These are phyloP conservation scores for Sebastes alutus DNA, from an alignment of 2,797 vertebrate genomes.

Conservation along the genomic window DNA sequence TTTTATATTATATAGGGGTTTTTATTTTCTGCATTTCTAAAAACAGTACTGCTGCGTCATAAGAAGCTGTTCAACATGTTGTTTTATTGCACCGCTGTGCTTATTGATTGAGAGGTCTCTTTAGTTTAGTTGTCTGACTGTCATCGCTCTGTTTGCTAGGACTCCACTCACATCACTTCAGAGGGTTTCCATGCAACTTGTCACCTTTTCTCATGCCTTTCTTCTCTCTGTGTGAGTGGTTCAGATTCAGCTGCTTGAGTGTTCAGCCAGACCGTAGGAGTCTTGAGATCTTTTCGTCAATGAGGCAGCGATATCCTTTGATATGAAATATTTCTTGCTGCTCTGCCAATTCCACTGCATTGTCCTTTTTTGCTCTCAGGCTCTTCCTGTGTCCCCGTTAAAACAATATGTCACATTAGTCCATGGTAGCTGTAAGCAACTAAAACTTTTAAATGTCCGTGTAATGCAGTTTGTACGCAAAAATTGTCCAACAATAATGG, in stretches of 20 bases:
- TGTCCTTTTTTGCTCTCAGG: slow-evolving; percentile 22
- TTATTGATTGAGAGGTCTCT: slow-evolving; percentile 19
- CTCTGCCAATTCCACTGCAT: neutral
- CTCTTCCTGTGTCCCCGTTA: slow-evolving; percentile 27
- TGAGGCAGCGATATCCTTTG: neutral
- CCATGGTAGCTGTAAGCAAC: slow-evolving; percentile 8
- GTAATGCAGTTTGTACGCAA: neutral
- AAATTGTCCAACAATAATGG: slow-evolving; percentile 6
- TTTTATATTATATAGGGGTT: neutral
- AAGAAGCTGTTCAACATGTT: slow-evolving; percentile 11
- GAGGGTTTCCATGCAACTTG: neutral
- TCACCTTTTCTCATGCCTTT: slow-evolving; percentile 20
- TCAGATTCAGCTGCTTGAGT: slow-evolving; percentile 15
- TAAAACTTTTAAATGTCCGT: slow-evolving; percentile 11
- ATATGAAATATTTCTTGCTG: neutral
- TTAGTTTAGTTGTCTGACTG: neutral
- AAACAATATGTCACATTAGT: slow-evolving; percentile 17
- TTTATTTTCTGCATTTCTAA: neutral
- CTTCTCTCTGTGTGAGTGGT: neutral
- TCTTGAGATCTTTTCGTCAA: slow-evolving; percentile 30
- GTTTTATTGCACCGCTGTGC: slow-evolving; percentile 30
- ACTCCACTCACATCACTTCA: slow-evolving; percentile 14
- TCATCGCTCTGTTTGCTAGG: slow-evolving; percentile 9
- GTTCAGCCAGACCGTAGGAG: slow-evolving; percentile 20
- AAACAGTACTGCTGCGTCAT: neutral